Conservation (phyloP, 2,888 invertebrate genomes). For the Acronicta leporina region DNA sequence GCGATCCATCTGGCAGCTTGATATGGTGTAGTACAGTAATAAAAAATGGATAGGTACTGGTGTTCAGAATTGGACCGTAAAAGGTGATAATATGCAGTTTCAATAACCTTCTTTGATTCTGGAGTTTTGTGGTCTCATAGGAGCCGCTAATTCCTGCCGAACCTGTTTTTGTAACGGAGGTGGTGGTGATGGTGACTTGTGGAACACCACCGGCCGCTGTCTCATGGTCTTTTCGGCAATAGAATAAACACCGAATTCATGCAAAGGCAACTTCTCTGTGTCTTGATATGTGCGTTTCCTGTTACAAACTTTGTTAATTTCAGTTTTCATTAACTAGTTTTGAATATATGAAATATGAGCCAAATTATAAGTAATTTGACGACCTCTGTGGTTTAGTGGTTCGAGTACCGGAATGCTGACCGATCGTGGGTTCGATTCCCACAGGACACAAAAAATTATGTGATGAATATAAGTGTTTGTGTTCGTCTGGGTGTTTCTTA, state of each 20-base stretch:
- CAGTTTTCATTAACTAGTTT: constrained; percentile 46
- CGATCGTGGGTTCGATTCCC: too few relatives aligned
- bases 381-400: too few relatives aligned
- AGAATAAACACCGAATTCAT: constrained; percentile 81
- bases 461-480: too few relatives aligned
- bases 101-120: constrained; percentile 73
- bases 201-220: constrained; percentile 65
- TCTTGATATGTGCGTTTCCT: constrained; percentile 78
- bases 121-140: constrained; percentile 70
- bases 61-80: neutral
- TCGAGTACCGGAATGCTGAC: too few relatives aligned
- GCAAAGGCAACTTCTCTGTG: constrained; percentile 73
- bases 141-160: constrained; percentile 59
- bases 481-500: too few relatives aligned
- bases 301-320: constrained; percentile 66
- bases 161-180: constrained; percentile 66
- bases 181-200: constrained; percentile 70
- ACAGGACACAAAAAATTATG: too few relatives aligned
- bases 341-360: neutral
- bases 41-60: neutral
- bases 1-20: neutral
- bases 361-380: too few relatives aligned
- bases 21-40: too few relatives aligned
- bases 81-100: constrained; percentile 8
- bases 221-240: constrained; percentile 69